Conservation (phyloP, 2,113 vertebrate genomes). For the Eulacestoma nigropectus region DNA sequence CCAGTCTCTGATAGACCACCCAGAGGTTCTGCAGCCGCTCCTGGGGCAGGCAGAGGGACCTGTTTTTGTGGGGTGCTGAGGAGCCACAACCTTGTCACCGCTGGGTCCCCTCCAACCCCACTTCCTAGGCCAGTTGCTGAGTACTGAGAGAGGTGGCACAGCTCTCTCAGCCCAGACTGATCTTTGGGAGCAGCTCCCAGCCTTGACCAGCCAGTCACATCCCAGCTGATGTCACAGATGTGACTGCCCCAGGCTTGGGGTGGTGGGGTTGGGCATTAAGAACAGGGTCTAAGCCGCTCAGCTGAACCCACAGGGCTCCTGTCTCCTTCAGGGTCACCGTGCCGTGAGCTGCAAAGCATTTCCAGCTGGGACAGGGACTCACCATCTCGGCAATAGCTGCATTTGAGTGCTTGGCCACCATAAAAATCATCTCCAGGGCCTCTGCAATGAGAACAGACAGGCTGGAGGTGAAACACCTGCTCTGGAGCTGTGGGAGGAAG, state of each 20-base stretch:
- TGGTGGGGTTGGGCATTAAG: not conserved
- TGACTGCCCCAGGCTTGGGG: not conserved
- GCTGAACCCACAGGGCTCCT: not conserved
- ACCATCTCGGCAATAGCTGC: constrained; percentile 76
- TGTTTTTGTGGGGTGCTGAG: not conserved
- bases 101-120: not conserved
- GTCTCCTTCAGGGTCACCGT: not conserved
- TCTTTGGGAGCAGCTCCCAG: not conserved
- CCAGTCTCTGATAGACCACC: constrained; percentile 75
- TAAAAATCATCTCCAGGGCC: constrained; percentile 75
- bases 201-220: not conserved
- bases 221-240: not conserved
- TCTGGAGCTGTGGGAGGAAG: not conserved
- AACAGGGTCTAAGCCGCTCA: not conserved
- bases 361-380: not conserved
- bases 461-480: not conserved
- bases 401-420: constrained; percentile 73
- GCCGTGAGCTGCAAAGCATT: not conserved
- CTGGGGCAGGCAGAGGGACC: constrained; percentile 9
- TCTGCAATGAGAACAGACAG: constrained; percentile 41
- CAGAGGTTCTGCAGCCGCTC: constrained; percentile 76
- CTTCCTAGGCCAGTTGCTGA: not conserved
- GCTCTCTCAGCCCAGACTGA: not conserved
- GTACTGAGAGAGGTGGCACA: not conserved
- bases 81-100: not conserved